Percentiles rank a stretch among this genome's conserved stretches.
Conservation (phyloP, 2,888 invertebrate species). For the Ptychoptera contaminata region DNA sequence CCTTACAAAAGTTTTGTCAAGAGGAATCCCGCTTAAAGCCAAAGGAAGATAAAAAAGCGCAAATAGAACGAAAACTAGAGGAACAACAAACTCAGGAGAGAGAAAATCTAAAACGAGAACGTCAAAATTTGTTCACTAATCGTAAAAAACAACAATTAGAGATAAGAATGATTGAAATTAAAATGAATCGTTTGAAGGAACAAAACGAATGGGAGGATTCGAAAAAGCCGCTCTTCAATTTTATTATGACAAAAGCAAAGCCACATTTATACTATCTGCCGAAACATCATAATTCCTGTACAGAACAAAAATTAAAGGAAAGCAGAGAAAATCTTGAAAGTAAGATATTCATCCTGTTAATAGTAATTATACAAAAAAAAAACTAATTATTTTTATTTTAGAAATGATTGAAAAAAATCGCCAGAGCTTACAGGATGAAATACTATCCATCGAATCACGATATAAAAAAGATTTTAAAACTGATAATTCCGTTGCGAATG, state of each 20-base stretch:
- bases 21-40: slow-evolving; percentile 82
- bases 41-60: slow-evolving; percentile 63
- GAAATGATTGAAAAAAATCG: slow-evolving; percentile 48
- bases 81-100: slow-evolving; percentile 77
- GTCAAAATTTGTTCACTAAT: slow-evolving; percentile 70
- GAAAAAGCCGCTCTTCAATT: slow-evolving; percentile 60
- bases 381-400: slow-evolving; percentile 20
- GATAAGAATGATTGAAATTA: slow-evolving; percentile 75
- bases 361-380: too few relatives aligned
- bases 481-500: too few relatives aligned
- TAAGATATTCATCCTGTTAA: too few relatives aligned
- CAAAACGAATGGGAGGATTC: slow-evolving; percentile 77
- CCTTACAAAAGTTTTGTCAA: slow-evolving; percentile 86
- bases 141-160: slow-evolving; percentile 77
- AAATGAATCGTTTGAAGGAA: slow-evolving; percentile 75
- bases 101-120: slow-evolving; percentile 66
- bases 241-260: slow-evolving; percentile 73
- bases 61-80: slow-evolving; percentile 84
- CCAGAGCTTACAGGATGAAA: slow-evolving; percentile 44
- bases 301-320: slow-evolving; percentile 46
- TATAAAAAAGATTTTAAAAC: slow-evolving; percentile 9
- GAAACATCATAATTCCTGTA: slow-evolving; percentile 53
- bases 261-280: slow-evolving; percentile 83
- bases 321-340: slow-evolving; percentile 48
- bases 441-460: slow-evolving; percentile 41